A percentile compares a stretch with the other conserved stretches of the same genome.
phyloP scores from a whole-genome alignment of 2,888 invertebrate species.

The Dicroscelio sp. region DNA sequence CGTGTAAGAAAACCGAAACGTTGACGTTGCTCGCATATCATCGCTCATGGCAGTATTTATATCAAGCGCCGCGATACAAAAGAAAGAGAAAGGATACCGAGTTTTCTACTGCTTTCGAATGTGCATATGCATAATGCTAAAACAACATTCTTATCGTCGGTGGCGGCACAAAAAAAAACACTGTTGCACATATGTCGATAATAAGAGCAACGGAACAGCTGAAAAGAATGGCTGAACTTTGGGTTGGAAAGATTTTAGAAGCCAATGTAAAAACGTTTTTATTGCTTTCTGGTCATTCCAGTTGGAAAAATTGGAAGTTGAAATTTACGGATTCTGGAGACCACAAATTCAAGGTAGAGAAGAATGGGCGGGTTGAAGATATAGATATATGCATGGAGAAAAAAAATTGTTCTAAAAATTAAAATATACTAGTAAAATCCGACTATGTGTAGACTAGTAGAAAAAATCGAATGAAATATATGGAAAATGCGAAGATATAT shows the following conservation, averaged over 20 bases:
- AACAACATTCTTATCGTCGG: constrained; percentile 59
- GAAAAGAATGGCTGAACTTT: not conserved
- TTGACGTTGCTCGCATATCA: constrained; percentile 67
- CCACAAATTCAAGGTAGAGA: no score
- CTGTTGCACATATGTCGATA: constrained; percentile 46
- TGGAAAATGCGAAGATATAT: no score
- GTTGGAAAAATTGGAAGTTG: no score
- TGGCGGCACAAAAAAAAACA: constrained; percentile 50
- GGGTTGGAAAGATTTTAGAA: not conserved
- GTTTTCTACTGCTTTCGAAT: constrained; percentile 70
- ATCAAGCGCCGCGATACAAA: constrained; percentile 59
- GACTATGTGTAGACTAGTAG: no score
- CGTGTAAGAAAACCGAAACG: constrained; percentile 61
- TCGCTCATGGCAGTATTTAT: constrained; percentile 63
- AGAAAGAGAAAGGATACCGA: constrained; percentile 70
- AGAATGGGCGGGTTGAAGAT: no score
- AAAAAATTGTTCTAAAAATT: no score
- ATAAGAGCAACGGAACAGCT: constrained; percentile 42
- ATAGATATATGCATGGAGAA: no score
- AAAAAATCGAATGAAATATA: no score
- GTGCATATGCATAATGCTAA: constrained; percentile 67
- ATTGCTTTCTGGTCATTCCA: no score
- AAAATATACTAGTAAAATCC: no score
- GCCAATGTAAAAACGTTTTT: no score
- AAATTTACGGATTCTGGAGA: no score